phyloP scores from a whole-genome alignment of 2,113 vertebrate genomes.

The Gobiocypris rarus region DNA sequence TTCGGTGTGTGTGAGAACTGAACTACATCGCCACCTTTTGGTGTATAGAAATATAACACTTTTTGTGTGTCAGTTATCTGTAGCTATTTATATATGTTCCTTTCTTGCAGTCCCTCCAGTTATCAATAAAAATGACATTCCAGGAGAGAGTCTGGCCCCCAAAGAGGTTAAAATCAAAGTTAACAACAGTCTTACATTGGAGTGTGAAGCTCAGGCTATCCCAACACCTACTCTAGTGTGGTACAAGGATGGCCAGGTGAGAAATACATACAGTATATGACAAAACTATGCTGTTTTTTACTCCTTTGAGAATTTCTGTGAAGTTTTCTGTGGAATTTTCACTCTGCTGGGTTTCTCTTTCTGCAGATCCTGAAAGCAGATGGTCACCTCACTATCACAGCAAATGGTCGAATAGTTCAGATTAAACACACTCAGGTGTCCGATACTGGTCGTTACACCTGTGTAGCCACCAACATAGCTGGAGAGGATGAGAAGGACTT shows the following conservation, averaged over 20 bases:
- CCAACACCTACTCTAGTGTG: conserved; percentile 87
- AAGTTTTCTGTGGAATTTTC: background rate
- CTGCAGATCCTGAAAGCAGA: conserved; percentile 81
- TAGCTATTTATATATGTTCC: conserved; percentile 15
- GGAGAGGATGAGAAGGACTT: conserved; percentile 98
- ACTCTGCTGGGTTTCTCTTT: conserved; percentile 34
- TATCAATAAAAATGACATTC: conserved; percentile 86
- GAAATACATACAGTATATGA: background rate
- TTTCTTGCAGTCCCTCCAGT: conserved; percentile 86
- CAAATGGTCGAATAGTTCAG: conserved; percentile 82
- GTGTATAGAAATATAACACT: background rate
- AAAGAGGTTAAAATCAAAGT: conserved; percentile 94
- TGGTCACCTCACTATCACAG: conserved; percentile 79
- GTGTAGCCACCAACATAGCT: conserved; percentile 90
- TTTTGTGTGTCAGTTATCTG: background rate
- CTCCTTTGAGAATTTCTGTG: no score
- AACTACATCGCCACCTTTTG: background rate
- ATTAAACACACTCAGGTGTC: conserved; percentile 88
- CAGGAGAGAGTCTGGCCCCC: conserved; percentile 80
- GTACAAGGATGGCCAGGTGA: conserved; percentile 97
- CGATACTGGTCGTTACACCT: conserved; percentile 93
- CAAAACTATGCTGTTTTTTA: background rate
- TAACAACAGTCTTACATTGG: conserved; percentile 87
- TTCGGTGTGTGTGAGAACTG: conserved; percentile 80
- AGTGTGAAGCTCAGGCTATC: conserved; percentile 89